Evolutionary conservation across 2,888 invertebrate species (phyloP), one percentile per base, ranked within the genome.

Genomic region (Phortica okadai): DNA sequence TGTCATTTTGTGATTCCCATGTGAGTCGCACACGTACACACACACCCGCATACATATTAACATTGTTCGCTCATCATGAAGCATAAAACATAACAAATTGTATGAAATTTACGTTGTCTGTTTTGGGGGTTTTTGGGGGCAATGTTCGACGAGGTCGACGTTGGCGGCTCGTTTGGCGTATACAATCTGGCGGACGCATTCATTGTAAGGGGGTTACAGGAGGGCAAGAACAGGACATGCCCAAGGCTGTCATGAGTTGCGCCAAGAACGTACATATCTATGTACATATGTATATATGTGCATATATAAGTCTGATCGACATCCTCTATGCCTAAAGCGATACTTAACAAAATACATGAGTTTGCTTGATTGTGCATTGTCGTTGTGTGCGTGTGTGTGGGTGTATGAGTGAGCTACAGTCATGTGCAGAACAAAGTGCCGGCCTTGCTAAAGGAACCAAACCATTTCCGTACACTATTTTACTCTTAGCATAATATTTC

Each of bases 1-100:
- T 89, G 89, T 87, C 89, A 87, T 86, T 88, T 88, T 82, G 89
- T 82, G 88, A 89, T 89, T 87, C 87, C 89, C 87, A 82, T 79
- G 87, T 84, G 87, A 73, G 33, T 41, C 54, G 33, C 33, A n/a
- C 33, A 42, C 25, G 50, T 11, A 62, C 16, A 62, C 25, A 62
- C 25, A 70, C 25, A 62, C 25, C 45, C 69, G 50, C 50, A 72
- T 50, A 50, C 64, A 33, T 5, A 33, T 33, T 33, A 33, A 33
- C 33, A 33, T 33, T 33, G 33, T 33, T 33, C 21, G 21, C 64
- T 64, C 64, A 42, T 66, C 66, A 66, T 42, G 42, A 3, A 41
- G 67, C 85, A 85, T 86, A 88, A 86, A 86, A 86, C 86, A 86
- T 86, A 88, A 88, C 89, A 86, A 86, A 86, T 86, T 88, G 89